Conservation (phyloP, 2,113 vertebrate species). For the Otolemur garnettii region DNA sequence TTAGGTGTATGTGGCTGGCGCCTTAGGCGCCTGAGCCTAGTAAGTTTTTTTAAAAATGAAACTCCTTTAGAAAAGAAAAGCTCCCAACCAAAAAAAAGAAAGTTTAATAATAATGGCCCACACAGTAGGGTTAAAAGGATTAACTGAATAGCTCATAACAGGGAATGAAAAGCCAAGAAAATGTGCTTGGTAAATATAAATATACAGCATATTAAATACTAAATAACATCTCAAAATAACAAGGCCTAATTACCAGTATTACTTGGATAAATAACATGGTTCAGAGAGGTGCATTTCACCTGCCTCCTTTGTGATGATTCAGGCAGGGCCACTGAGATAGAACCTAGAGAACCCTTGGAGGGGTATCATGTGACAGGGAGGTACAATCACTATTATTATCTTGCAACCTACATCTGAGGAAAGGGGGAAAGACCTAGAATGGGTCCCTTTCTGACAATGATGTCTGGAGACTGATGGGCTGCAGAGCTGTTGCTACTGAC, state of each 20-base stretch:
- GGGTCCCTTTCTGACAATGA: not conserved
- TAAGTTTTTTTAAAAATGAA: not conserved
- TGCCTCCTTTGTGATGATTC: not conserved
- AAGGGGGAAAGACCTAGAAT: not conserved
- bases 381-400: not conserved
- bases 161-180: not conserved
- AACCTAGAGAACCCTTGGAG: not conserved
- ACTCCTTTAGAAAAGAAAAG: not conserved
- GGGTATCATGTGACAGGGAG: not conserved
- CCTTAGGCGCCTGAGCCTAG: not conserved
- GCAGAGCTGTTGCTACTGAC: not conserved
- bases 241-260: not conserved
- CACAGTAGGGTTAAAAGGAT: not conserved
- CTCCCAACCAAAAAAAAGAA: not conserved
- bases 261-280: not conserved
- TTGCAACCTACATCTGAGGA: not conserved
- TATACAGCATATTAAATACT: not conserved
- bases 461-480: too few species aligned
- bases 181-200: slow-evolving; percentile 29
- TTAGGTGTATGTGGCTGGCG: too few species aligned
- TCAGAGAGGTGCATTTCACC: not conserved
- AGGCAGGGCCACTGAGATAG: not conserved
- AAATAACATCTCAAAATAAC: not conserved
- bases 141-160: not conserved
- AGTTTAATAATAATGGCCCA: not conserved